These are phyloP conservation scores for Tetragonula carbonaria DNA, from an alignment of 2,888 invertebrate species.

Conservation along the genomic window DNA sequence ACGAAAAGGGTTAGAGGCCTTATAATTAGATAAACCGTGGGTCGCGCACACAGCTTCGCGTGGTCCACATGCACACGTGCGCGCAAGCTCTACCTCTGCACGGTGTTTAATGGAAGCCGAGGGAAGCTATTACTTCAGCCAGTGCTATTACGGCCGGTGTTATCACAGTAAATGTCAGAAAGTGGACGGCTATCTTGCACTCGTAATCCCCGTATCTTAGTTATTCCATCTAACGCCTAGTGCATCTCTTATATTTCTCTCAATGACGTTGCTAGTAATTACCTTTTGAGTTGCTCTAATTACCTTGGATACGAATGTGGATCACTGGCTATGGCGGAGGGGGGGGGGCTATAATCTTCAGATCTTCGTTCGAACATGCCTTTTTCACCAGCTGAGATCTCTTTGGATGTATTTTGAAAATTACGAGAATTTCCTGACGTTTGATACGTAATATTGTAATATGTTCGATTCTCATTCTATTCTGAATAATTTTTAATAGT, in stretches of 20 bases:
- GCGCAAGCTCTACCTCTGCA: conserved; percentile 6
- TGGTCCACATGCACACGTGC: neutral
- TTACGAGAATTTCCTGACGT: too few species aligned
- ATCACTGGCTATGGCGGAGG: neutral
- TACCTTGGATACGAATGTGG: neutral
- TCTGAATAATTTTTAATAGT: too few species aligned
- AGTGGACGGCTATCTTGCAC: conserved; percentile 32
- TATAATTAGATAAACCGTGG: conserved; percentile 45
- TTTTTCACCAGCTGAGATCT: too few species aligned
- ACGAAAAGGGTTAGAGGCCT: conserved; percentile 25
- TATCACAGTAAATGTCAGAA: conserved; percentile 53
- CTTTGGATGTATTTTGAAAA: too few species aligned
- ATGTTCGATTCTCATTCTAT: too few species aligned
- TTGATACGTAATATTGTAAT: too few species aligned
- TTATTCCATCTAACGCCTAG: neutral
- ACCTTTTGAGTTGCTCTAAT: neutral
- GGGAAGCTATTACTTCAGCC: conserved; percentile 42
- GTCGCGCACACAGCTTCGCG: too few species aligned
- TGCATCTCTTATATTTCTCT: neutral
- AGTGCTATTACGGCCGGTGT: conserved; percentile 25
- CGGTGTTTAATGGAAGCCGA: conserved; percentile 47
- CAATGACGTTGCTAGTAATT: conserved; percentile 7
- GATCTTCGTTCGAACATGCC: neutral
- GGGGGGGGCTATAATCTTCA: neutral
- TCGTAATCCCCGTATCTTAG: conserved; percentile 13